Evolutionary conservation across 2,888 invertebrate genomes (phyloP).

Genomic region (Dromius quadrimaculatus): DNA sequence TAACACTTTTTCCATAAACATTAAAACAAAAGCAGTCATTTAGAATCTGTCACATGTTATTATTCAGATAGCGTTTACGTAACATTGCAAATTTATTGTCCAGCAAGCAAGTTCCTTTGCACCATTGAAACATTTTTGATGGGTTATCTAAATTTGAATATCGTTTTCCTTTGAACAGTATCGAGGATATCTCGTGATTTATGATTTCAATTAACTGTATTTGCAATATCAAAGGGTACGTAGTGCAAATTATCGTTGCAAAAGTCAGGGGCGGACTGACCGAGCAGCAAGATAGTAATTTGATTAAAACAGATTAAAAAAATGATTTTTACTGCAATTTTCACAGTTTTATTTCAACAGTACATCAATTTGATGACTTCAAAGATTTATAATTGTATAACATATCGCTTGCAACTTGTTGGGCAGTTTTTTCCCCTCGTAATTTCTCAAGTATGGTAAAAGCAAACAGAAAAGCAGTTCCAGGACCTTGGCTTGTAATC

Average conservation of each 20-base stretch:
- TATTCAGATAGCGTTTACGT: neutral
- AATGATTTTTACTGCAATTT: too few species aligned
- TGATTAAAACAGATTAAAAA: too few species aligned
- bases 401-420: constrained; percentile 70
- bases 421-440: constrained; percentile 70
- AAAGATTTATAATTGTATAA: too few species aligned
- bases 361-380: too few species aligned
- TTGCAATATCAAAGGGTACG: constrained; percentile 12
- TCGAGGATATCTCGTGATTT: constrained; percentile 6
- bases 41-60: constrained; percentile 16
- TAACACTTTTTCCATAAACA: too few species aligned
- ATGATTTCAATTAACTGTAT: constrained; percentile 11
- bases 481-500: constrained; percentile 85
- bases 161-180: constrained; percentile 10
- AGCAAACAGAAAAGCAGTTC: constrained; percentile 77
- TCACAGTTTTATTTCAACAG: too few species aligned
- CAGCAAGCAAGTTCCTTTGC: neutral
- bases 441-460: constrained; percentile 73
- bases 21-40: neutral
- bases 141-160: constrained; percentile 22
- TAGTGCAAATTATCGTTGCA: neutral
- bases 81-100: neutral
- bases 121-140: neutral
- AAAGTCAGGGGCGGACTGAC: too few species aligned
- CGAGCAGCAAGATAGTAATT: too few species aligned